Evolutionary conservation across 2,113 vertebrate genomes (phyloP).

Genomic region (Petrocephalus microphthalmus): DNA sequence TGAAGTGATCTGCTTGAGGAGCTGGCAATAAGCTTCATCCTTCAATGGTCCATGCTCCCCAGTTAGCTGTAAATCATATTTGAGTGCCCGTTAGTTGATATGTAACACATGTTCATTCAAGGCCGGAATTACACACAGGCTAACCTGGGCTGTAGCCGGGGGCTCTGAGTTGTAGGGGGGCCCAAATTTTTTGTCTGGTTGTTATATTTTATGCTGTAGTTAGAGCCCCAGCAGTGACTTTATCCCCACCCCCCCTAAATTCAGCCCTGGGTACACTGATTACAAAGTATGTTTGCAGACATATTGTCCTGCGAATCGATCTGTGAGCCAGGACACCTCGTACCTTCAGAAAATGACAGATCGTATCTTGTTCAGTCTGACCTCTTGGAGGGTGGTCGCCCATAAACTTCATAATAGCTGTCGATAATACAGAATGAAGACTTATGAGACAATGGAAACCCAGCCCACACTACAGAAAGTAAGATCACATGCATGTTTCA

Average conservation of each 20-base stretch:
- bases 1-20: slow-evolving; percentile 85
- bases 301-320: not conserved
- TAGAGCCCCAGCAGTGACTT: not conserved
- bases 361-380: slow-evolving; percentile 70
- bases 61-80: slow-evolving; percentile 64
- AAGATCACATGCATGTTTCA: not conserved
- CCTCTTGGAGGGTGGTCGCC: slow-evolving; percentile 77
- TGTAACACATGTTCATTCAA: not conserved
- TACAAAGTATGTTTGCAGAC: not conserved
- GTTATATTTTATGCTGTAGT: not conserved
- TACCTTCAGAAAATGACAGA: slow-evolving; percentile 82
- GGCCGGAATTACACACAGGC: not conserved
- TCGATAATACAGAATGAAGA: slow-evolving; percentile 13
- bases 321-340: not conserved
- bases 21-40: slow-evolving; percentile 90
- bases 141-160: not conserved
- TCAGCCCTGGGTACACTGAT: not conserved
- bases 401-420: slow-evolving; percentile 95
- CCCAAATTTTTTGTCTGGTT: not conserved
- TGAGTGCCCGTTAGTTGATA: not conserved
- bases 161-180: not conserved
- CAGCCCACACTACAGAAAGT: not conserved
- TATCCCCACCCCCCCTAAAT: not conserved
- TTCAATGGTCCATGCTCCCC: slow-evolving; percentile 75
- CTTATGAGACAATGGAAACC: not conserved